Evolutionary conservation across 2,888 invertebrate species (phyloP), one percentile per base, ranked within the genome.

Genomic region (Stratiomys singularior): DNA sequence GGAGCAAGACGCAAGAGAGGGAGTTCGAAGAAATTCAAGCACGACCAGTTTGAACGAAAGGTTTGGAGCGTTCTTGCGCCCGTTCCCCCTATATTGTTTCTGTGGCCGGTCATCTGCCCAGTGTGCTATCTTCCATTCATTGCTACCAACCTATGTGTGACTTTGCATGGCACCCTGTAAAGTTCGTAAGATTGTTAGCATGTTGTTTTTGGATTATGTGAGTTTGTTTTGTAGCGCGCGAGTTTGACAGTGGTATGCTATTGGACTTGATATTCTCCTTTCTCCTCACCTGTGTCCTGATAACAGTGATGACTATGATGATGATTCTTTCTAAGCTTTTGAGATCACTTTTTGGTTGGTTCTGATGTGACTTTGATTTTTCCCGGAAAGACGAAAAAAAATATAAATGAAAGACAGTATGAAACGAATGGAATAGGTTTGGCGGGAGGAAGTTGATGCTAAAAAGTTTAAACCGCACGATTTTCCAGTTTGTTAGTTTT

Each of bases 401-500:
- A 27, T 30, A 5, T 13, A 25, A 28, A n/a, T n/a, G 30, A 13
- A 23, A 21, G n/a, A 47, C 11, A 13, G 28, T 15, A n/a, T n/a
- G 30, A 18, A 9, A n/a, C 30, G 28, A n/a, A 27, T 18, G 18
- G 58, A 74, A 30, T 23, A 74, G 21, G 58, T 28, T 56, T 5
- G 56, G 56, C 0, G 21, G 5, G 23, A 25, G 3, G 25, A 72
- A 15, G 18, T 56, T 47, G 28, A 67, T 46, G 25, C 11, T 56
- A 52, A 28, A 74, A 74, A 37, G 58, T 74, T 30, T 30, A 74
- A 74, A 58, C 74, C 74, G 23, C 74, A 74, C 74, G 60, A 74
- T 74, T 74, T 58, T 74, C 74, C 60, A 74, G 58, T 58, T 74
- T 58, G 74, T 74, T 74, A 58, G 60, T 74, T 74, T 74, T 58